Conservation (phyloP, 35 echinoderm and acorn worm genomes). For the Ophioderma brevispina region DNA sequence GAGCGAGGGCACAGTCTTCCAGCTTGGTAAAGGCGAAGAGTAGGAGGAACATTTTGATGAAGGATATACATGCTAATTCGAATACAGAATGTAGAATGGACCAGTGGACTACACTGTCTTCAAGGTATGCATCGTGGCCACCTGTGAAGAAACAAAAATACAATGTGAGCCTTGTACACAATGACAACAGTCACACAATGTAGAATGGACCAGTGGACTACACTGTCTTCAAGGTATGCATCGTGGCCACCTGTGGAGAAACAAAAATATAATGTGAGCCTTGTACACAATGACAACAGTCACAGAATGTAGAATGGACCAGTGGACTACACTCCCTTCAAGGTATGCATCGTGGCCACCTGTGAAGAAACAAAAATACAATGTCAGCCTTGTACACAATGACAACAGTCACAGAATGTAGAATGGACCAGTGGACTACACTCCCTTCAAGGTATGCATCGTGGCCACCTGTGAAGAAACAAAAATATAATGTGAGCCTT, state of each 20-base stretch:
- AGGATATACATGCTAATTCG: constrained; percentile 80
- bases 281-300: too few relatives aligned
- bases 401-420: constrained; percentile 60
- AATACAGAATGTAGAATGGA: constrained; percentile 74
- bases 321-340: constrained; percentile 69
- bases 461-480: constrained; percentile 96
- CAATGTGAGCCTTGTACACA: too few relatives aligned
- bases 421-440: constrained; percentile 75
- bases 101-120: constrained; percentile 72
- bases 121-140: constrained; percentile 78
- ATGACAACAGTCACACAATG: too few relatives aligned
- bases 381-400: too few relatives aligned
- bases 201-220: constrained; percentile 75
- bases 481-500: too few relatives aligned
- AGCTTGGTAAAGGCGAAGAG: constrained; percentile 88
- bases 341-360: constrained; percentile 83
- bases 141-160: too few relatives aligned
- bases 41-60: constrained; percentile 77
- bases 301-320: constrained; percentile 72
- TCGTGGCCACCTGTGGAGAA: constrained; percentile 93
- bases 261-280: too few relatives aligned
- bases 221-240: constrained; percentile 70
- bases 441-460: constrained; percentile 70
- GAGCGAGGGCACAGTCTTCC: constrained; percentile 70
- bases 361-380: too few relatives aligned